Conservation (phyloP, 2,113 vertebrate genomes). For the Todiramphus saurophagus region DNA sequence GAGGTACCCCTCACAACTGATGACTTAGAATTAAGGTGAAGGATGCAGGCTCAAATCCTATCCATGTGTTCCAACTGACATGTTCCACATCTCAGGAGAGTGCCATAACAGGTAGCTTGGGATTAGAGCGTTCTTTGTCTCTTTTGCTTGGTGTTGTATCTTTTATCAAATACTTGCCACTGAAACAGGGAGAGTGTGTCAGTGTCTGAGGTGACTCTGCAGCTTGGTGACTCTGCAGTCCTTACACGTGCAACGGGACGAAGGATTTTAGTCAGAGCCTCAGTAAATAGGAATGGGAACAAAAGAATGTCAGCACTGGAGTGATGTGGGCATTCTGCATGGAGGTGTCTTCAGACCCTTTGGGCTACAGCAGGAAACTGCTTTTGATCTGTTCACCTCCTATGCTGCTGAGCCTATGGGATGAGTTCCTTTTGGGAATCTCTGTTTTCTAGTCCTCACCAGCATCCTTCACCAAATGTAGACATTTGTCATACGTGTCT, state of each 20-base stretch:
- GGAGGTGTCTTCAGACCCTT: not conserved
- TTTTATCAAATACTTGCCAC: not conserved
- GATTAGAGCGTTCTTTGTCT: not conserved
- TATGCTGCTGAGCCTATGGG: not conserved
- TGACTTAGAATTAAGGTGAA: not conserved
- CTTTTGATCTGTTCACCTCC: not conserved
- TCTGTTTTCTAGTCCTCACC: not conserved
- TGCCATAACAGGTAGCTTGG: not conserved
- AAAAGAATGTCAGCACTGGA: not conserved
- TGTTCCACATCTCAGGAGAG: not conserved
- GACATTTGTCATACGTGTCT: not conserved
- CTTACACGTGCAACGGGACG: not conserved
- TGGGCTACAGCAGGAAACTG: not conserved
- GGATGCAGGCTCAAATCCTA: not conserved
- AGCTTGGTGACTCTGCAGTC: not conserved
- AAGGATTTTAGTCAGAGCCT: not conserved
- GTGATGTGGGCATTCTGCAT: not conserved
- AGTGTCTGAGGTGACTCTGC: not conserved
- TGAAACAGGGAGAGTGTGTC: not conserved
- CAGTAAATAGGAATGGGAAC: not conserved
- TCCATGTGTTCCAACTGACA: not conserved
- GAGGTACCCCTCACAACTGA: fast-evolving
- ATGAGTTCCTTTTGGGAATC: not conserved
- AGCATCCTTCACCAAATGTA: not conserved
- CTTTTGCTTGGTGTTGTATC: not conserved